These are phyloP conservation scores for Drosophila paucipuncta DNA, from an alignment of 2,888 invertebrate genomes.

Conservation along the genomic window DNA sequence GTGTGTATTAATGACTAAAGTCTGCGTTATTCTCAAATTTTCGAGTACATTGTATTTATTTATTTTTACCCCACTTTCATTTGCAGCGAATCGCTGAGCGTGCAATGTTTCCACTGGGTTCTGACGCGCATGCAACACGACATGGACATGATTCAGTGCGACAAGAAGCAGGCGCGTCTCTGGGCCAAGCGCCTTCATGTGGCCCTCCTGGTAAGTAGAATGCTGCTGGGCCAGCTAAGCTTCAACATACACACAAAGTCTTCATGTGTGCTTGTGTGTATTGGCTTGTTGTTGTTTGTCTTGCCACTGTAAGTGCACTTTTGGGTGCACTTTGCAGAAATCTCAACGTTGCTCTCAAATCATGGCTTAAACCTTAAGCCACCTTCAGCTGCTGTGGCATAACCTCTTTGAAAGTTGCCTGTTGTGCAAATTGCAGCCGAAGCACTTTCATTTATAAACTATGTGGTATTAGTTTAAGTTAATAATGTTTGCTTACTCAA, in stretches of 20 bases:
- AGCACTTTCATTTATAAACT: constrained; percentile 4
- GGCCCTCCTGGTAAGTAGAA: constrained; percentile 87
- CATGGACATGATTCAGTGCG: constrained; percentile 93
- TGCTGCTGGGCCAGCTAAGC: constrained; percentile 49
- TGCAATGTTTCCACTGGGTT: constrained; percentile 96
- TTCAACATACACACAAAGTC: constrained; percentile 9
- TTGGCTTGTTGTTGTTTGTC: constrained; percentile 67
- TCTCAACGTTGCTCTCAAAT: constrained; percentile 54
- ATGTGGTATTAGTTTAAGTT: not conserved
- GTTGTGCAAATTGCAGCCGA: constrained; percentile 18
- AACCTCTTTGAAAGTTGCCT: constrained; percentile 15
- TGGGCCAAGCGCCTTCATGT: constrained; percentile 96
- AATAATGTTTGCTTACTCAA: not conserved
- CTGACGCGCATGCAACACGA: constrained; percentile 90
- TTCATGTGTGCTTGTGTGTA: constrained; percentile 10
- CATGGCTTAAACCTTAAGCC: constrained; percentile 53
- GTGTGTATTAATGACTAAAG: constrained; percentile 19
- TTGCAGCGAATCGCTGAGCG: constrained; percentile 95
- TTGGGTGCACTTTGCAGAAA: constrained; percentile 65
- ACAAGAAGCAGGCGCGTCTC: constrained; percentile 92
- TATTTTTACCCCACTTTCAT: constrained; percentile 33
- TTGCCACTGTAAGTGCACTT: constrained; percentile 73
- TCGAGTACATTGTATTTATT: not conserved
- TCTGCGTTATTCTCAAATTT: not conserved
- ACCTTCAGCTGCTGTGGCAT: constrained; percentile 27